Conservation (phyloP, 1,140 invertebrate species). For the Pseudomyrmex sp. region DNA sequence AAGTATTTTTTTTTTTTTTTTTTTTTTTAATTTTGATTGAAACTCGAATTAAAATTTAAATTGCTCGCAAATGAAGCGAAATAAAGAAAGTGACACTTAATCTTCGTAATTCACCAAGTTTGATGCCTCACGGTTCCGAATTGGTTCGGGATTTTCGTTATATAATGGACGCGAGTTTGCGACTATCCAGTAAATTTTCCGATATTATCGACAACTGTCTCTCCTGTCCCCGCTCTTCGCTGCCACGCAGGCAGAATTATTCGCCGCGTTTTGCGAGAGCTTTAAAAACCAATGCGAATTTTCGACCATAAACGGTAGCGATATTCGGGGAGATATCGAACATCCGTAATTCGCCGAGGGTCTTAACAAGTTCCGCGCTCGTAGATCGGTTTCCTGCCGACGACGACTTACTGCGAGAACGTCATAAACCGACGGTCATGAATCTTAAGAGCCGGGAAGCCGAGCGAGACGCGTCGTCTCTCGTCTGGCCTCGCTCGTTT, state of each 20-base stretch:
- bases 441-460: conserved; percentile 39
- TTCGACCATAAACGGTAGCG: conserved; percentile 22
- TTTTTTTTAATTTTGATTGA: conserved; percentile 7
- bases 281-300: conserved; percentile 8
- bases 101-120: background rate
- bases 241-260: background rate
- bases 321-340: background rate
- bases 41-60: too few species aligned
- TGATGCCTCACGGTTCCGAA: background rate
- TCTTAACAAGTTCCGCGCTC: conserved; percentile 43
- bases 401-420: background rate
- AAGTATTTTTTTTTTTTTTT: background rate
- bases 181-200: conserved; percentile 9
- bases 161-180: conserved; percentile 1
- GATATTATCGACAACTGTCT: conserved; percentile 11
- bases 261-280: conserved; percentile 2
- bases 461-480: conserved; percentile 15
- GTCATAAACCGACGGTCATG: conserved; percentile 47
- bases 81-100: background rate
- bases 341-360: conserved; percentile 10
- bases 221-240: background rate
- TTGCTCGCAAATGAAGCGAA: background rate
- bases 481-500: background rate
- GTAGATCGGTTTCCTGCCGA: conserved; percentile 21
- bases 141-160: background rate